Conservation (phyloP, 2,888 invertebrate genomes). For the Drosophila kokeensis region DNA sequence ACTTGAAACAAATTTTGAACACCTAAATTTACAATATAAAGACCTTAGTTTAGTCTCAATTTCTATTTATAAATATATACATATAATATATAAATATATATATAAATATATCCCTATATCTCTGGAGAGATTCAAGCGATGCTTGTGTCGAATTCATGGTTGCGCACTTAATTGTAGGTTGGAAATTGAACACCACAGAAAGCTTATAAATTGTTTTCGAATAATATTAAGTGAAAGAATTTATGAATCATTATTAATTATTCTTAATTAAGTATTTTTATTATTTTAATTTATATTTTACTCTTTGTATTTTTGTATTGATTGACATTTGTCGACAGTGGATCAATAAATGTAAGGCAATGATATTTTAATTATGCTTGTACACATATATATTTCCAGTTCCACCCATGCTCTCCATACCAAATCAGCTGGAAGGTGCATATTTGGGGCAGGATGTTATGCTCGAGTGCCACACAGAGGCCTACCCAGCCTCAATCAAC, state of each 20-base stretch:
- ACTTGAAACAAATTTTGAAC: background rate
- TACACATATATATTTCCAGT: constrained; percentile 86
- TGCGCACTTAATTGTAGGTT: no score
- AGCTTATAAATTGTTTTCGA: background rate
- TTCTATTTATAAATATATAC: background rate
- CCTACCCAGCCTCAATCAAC: constrained; percentile 96
- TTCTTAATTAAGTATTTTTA: background rate
- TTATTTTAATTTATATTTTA: background rate
- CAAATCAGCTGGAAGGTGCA: constrained; percentile 96
- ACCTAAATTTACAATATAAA: background rate
- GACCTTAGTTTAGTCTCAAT: background rate
- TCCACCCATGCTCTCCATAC: constrained; percentile 97
- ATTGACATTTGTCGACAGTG: background rate
- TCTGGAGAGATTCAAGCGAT: background rate
- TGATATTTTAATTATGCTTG: background rate
- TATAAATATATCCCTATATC: background rate
- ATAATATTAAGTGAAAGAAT: background rate
- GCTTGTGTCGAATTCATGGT: background rate
- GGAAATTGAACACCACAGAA: background rate
- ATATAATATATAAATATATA: no score
- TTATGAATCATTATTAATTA: background rate
- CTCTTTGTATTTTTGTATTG: background rate
- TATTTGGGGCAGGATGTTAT: constrained; percentile 95
- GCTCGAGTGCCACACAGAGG: constrained; percentile 95
- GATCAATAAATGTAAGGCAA: background rate